A percentile compares a stretch with the other conserved stretches of the same genome.
Conservation (phyloP, 2,797 vertebrate genomes). For the Myripristis murdjan region DNA sequence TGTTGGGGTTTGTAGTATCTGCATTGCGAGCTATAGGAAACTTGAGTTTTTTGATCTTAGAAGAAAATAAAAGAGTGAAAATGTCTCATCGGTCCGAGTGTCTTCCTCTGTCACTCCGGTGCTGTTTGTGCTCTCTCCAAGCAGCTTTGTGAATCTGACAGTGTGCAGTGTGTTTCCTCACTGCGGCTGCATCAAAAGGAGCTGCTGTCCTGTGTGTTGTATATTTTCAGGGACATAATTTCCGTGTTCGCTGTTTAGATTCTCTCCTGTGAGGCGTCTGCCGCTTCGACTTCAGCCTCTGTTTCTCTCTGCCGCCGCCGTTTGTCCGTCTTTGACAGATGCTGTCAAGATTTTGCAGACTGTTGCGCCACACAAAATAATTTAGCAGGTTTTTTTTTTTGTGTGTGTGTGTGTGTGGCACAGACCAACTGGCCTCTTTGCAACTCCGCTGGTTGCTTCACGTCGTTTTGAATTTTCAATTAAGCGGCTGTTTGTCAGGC, state of each 20-base stretch:
- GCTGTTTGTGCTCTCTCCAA: too few relatives aligned
- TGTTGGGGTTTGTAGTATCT: too few relatives aligned
- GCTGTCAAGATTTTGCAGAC: too few relatives aligned
- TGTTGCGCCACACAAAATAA: neutral
- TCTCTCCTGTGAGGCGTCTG: slow-evolving; percentile 6
- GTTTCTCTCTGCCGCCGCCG: too few relatives aligned
- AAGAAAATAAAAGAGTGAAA: too few relatives aligned
- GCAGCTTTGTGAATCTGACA: slow-evolving; percentile 5
- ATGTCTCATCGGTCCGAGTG: too few relatives aligned
- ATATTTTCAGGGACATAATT: neutral
- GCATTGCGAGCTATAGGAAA: too few relatives aligned
- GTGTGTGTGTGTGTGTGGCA: too few relatives aligned
- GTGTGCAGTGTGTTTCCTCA: neutral
- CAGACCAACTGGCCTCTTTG: slow-evolving; percentile 28
- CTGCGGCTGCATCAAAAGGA: slow-evolving; percentile 11
- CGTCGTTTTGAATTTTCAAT: neutral
- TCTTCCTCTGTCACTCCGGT: too few relatives aligned
- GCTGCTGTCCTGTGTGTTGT: neutral
- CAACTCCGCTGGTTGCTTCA: neutral
- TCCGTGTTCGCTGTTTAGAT: too few relatives aligned
- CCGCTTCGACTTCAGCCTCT: neutral
- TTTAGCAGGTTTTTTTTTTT: slow-evolving; percentile 14
- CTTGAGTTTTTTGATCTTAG: too few relatives aligned
- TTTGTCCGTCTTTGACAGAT: too few relatives aligned
- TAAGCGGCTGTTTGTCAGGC: neutral